Conservation (phyloP, 1,140 invertebrate genomes). For the Trichonephila inaurata region DNA sequence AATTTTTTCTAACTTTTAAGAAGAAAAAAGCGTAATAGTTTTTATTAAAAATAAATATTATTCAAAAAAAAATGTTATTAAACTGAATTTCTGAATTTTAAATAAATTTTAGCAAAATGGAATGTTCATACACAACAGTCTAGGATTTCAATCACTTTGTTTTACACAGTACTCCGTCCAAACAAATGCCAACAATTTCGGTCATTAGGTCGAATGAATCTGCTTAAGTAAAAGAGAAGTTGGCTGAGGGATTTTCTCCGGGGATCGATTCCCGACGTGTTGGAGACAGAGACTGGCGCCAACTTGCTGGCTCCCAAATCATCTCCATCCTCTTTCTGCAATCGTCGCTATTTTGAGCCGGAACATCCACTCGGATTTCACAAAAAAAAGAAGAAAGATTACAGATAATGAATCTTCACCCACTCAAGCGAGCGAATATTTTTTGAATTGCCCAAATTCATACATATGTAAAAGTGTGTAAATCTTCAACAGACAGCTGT, state of each 20-base stretch:
- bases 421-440: background rate
- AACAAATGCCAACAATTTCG: background rate
- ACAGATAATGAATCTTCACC: conserved; percentile 6
- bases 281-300: conserved; percentile 45
- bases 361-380: background rate
- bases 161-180: background rate
- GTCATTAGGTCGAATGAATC: conserved; percentile 1
- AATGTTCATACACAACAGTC: background rate
- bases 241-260: background rate
- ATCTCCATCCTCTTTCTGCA: conserved; percentile 33
- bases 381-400: conserved; percentile 10
- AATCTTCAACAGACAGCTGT: background rate
- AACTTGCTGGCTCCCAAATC: conserved; percentile 7
- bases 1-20: too few species aligned
- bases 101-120: background rate
- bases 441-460: background rate
- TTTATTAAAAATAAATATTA: too few species aligned
- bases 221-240: background rate
- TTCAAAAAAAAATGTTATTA: too few species aligned
- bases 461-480: conserved; percentile 25
- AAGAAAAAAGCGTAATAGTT: too few species aligned
- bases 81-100: too few species aligned
- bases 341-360: conserved; percentile 1
- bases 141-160: background rate
- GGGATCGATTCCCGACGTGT: conserved; percentile 29